Evolutionary conservation across 2,888 invertebrate species (phyloP).

Genomic region (Limenitis camilla): DNA sequence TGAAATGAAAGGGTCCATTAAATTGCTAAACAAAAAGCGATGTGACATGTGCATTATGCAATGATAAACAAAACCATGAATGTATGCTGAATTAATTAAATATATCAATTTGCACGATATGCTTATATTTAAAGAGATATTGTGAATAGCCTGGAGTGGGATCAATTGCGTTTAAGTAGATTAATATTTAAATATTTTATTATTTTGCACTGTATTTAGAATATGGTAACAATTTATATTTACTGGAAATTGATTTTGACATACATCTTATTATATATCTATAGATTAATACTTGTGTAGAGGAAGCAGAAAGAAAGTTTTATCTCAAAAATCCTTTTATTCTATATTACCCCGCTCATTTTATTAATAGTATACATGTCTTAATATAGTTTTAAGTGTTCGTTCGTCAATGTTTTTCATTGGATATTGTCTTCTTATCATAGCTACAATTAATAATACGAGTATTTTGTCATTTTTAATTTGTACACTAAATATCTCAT

Average conservation of each 20-base stretch:
- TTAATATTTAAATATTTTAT: conserved; percentile 27
- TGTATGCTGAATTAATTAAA: conserved; percentile 11
- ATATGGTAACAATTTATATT: not conserved
- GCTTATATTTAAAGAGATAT: conserved; percentile 37
- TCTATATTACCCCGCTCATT: not conserved
- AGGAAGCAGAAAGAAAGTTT: not conserved
- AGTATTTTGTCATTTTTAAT: not conserved
- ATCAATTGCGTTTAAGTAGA: conserved; percentile 70
- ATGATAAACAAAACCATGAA: conserved; percentile 1
- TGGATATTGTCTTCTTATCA: not conserved
- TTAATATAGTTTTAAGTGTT: not conserved
- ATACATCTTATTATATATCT: no score
- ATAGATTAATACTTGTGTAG: not conserved
- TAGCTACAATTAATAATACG: not conserved
- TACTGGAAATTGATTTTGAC: not conserved
- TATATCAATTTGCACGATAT: conserved; percentile 20
- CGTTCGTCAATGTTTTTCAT: not conserved
- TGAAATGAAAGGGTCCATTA: conserved; percentile 65
- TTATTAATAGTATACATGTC: not conserved
- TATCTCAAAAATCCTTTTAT: not conserved
- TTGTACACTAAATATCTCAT: no score
- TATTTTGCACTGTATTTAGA: not conserved
- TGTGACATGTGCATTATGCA: conserved; percentile 10
- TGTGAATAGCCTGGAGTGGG: conserved; percentile 68
- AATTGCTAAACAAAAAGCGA: conserved; percentile 31